Conservation (phyloP, 2,113 vertebrate genomes). For the Tragelaphus buxtoni region DNA sequence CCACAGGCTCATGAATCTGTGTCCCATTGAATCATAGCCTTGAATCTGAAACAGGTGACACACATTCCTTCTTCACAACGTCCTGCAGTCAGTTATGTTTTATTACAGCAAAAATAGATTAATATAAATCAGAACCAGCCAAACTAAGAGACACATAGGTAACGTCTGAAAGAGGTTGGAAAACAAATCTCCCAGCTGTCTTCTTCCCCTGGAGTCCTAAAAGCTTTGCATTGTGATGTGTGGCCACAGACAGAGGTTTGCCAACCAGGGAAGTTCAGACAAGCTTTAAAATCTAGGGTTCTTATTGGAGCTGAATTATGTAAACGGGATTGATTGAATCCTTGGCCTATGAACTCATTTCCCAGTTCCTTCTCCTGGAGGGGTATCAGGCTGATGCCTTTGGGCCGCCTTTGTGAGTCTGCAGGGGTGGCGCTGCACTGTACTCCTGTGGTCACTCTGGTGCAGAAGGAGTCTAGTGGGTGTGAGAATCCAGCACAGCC, state of each 20-base stretch:
- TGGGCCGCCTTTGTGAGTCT: not conserved
- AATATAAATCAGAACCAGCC: not conserved
- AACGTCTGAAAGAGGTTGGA: not conserved
- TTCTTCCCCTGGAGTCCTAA: not conserved
- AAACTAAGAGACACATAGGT: not conserved
- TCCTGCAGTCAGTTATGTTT: not conserved
- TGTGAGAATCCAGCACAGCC: not conserved
- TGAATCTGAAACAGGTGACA: not conserved
- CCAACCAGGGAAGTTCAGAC: not conserved
- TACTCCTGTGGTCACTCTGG: fast-evolving
- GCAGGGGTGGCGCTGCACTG: fast-evolving
- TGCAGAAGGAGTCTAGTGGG: no score
- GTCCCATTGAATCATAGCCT: not conserved
- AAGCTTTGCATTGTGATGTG: not conserved
- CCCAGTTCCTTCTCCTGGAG: not conserved
- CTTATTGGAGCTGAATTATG: not conserved
- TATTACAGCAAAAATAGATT: not conserved
- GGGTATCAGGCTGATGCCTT: not conserved
- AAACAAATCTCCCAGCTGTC: not conserved
- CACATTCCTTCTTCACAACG: not conserved
- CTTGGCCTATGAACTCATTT: not conserved
- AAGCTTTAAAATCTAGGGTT: not conserved
- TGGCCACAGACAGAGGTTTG: not conserved
- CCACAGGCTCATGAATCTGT: not conserved
- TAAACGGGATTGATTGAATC: not conserved